Conservation (phyloP, 2,797 vertebrate genomes). For the Amblyraja radiata region DNA sequence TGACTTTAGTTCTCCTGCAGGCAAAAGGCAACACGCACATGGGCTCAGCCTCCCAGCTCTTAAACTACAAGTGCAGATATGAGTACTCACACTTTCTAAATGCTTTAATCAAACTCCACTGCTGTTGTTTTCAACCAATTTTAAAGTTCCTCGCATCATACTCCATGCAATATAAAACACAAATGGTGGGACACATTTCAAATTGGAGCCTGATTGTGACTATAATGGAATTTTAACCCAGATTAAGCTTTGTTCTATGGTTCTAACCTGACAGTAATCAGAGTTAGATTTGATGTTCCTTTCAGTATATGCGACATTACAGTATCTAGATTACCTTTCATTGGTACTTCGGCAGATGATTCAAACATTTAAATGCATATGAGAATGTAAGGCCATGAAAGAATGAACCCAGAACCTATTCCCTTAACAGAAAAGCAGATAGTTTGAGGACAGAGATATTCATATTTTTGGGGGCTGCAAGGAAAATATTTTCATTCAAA, state of each 20-base stretch:
- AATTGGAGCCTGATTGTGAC: neutral
- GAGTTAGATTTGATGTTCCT: neutral
- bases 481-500: no score
- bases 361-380: no score
- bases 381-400: no score
- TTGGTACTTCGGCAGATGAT: neutral
- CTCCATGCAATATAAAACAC: neutral
- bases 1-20: neutral
- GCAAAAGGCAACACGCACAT: neutral
- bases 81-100: neutral
- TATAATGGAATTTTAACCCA: neutral
- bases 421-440: no score
- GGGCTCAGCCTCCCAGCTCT: neutral
- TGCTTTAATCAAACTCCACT: neutral
- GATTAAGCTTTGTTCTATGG: neutral
- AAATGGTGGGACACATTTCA: neutral
- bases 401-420: no score
- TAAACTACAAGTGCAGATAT: neutral
- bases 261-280: neutral
- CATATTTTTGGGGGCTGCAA: no score
- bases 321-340: neutral
- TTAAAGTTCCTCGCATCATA: neutral
- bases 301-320: neutral
- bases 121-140: neutral
- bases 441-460: no score